Conservation (phyloP, 2,888 invertebrate species). For the Adelphocoris suturalis region DNA sequence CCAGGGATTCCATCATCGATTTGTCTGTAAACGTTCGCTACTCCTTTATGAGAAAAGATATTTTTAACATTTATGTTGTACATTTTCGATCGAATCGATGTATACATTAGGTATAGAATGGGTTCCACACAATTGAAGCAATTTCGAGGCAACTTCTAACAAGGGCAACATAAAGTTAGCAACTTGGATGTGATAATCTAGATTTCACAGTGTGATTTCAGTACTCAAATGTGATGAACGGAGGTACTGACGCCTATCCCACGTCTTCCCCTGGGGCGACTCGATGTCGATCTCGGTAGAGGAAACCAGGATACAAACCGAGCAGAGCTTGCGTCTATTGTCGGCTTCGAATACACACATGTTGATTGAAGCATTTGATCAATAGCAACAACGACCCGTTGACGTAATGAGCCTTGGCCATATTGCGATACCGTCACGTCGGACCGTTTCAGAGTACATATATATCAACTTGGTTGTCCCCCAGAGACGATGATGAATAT, state of each 20-base stretch:
- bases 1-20: no score
- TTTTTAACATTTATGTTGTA: no score
- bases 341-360: not conserved
- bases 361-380: slow-evolving; percentile 38
- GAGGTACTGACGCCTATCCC: not conserved
- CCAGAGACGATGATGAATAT: not conserved
- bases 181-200: no score
- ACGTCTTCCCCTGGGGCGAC: not conserved
- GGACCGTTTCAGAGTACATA: not conserved
- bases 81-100: no score
- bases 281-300: not conserved
- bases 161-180: no score
- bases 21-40: no score
- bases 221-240: not conserved
- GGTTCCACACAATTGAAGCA: no score
- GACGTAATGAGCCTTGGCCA: not conserved
- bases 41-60: no score
- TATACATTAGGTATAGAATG: no score
- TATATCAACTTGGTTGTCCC: not conserved
- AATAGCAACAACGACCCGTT: not conserved
- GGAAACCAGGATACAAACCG: not conserved
- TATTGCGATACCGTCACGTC: not conserved
- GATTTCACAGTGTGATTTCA: no score
- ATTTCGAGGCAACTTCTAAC: no score
- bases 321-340: not conserved